These are phyloP conservation scores for Halictus ligatus DNA, from an alignment of 2,888 invertebrate species.

Conservation along the genomic window DNA sequence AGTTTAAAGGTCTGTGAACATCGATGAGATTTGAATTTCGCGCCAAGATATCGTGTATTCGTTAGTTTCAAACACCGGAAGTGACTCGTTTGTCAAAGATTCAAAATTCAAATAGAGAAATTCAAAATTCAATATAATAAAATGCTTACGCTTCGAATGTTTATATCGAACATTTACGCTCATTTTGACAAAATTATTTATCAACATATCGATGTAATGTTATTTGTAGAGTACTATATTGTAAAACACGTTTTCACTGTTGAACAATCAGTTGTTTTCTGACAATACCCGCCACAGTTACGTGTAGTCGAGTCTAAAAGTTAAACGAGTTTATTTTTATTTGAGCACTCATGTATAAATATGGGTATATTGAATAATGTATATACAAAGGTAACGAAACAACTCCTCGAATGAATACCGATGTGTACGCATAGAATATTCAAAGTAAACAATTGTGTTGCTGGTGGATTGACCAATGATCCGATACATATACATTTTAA, in stretches of 20 bases:
- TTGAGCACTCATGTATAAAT: constrained; percentile 21
- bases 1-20: no score
- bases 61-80: background rate
- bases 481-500: constrained; percentile 5
- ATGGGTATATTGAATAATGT: background rate
- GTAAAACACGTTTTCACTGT: constrained; percentile 1
- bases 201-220: constrained; percentile 13
- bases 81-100: background rate
- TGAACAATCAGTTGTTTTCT: background rate
- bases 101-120: background rate
- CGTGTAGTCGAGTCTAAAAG: constrained; percentile 14
- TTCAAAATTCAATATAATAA: no score
- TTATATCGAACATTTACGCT: background rate
- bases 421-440: constrained; percentile 9
- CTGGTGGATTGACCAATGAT: background rate
- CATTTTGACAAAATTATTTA: constrained; percentile 3
- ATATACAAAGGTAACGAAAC: background rate
- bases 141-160: constrained; percentile 30
- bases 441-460: background rate
- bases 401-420: background rate
- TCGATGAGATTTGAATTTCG: background rate
- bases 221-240: background rate
- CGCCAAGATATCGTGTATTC: background rate
- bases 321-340: constrained; percentile 31
- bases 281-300: background rate